Evolutionary conservation across 2,797 vertebrate genomes (phyloP).

Genomic region (Leucoraja ocellata): DNA sequence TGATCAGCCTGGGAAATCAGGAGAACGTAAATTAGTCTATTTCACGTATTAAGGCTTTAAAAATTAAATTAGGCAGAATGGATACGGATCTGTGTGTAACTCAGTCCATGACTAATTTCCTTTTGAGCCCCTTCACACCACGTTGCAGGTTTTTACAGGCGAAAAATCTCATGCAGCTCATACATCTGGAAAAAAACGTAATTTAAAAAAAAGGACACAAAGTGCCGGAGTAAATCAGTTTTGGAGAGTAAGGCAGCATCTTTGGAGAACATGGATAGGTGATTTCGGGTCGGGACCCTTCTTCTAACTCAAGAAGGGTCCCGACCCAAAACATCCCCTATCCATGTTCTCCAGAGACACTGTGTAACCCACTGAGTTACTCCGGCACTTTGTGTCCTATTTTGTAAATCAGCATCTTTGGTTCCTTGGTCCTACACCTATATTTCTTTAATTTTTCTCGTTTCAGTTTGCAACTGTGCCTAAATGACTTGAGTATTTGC

Average conservation of each 20-base stretch:
- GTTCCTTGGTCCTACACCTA: too few relatives aligned
- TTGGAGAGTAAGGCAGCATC: too few relatives aligned
- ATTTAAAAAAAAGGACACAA: too few relatives aligned
- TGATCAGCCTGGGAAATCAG: background rate
- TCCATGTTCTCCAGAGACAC: too few relatives aligned
- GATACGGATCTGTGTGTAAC: background rate
- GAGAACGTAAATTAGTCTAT: background rate
- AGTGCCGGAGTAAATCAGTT: too few relatives aligned
- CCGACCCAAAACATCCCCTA: too few relatives aligned
- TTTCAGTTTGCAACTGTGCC: background rate
- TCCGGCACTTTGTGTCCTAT: too few relatives aligned
- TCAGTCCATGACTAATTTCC: background rate
- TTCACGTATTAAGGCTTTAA: background rate
- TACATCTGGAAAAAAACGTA: background rate
- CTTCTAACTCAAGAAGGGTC: too few relatives aligned
- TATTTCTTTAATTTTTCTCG: background rate
- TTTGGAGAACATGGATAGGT: too few relatives aligned
- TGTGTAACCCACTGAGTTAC: too few relatives aligned
- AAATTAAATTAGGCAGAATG: background rate
- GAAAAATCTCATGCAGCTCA: background rate
- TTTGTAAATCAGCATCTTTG: too few relatives aligned
- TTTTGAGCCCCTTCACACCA: background rate
- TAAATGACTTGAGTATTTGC: background rate
- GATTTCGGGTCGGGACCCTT: too few relatives aligned
- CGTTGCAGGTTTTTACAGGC: background rate